A percentile compares a stretch with the other conserved stretches of the same genome.
phyloP scores from a whole-genome alignment of 2,888 invertebrate genomes.

The Chrysomela aeneicollis region DNA sequence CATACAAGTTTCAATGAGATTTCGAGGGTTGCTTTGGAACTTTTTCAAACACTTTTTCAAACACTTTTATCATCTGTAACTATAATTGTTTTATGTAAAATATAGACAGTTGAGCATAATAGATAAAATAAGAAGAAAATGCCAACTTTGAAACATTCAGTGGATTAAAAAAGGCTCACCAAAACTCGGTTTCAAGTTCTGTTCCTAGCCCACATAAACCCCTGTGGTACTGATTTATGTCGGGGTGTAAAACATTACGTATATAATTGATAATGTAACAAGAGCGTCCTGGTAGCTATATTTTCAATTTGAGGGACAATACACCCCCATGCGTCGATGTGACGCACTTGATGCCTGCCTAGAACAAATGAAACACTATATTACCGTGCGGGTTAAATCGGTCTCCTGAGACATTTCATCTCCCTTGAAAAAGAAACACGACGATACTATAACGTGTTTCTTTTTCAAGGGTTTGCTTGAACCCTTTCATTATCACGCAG shows the following conservation, averaged over 20 bases:
- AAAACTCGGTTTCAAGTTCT: too few relatives aligned
- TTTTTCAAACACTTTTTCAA: too few relatives aligned
- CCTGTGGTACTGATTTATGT: not conserved
- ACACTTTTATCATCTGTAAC: too few relatives aligned
- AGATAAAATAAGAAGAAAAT: too few relatives aligned
- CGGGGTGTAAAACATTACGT: not conserved
- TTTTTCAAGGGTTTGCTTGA: not conserved
- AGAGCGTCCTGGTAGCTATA: slow-evolving; percentile 1
- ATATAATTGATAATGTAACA: slow-evolving; percentile 10
- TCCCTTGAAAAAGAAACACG: not conserved
- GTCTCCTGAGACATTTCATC: not conserved
- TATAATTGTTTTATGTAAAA: too few relatives aligned
- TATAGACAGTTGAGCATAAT: too few relatives aligned
- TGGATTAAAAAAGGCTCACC: too few relatives aligned
- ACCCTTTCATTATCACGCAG: not conserved
- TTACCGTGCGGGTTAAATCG: slow-evolving; percentile 8
- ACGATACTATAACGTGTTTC: not conserved
- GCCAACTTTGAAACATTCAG: too few relatives aligned
- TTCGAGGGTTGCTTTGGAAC: too few relatives aligned
- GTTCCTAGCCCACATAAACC: not conserved
- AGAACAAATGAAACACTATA: slow-evolving; percentile 18
- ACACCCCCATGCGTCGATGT: slow-evolving; percentile 3
- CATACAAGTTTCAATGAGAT: too few relatives aligned
- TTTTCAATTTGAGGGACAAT: slow-evolving; percentile 18
- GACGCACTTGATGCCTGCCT: slow-evolving; percentile 3